These are phyloP conservation scores for Strigamia maritima DNA, from an alignment of 2,888 invertebrate genomes.

Conservation along the genomic window DNA sequence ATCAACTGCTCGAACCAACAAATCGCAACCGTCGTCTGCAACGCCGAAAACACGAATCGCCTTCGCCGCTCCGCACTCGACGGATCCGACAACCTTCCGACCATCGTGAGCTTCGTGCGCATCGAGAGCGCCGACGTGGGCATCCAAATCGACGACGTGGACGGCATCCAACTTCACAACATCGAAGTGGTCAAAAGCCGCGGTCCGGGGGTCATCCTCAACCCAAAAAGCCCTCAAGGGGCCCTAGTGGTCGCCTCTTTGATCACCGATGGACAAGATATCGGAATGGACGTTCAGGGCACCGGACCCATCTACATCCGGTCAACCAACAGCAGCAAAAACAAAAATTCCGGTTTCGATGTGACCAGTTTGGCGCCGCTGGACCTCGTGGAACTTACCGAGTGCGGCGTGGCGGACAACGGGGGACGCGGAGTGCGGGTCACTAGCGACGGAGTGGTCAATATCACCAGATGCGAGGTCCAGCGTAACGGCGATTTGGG, in stretches of 20 bases:
- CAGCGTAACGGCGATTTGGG: not conserved
- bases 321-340: not conserved
- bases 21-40: no score
- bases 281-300: slow-evolving; percentile 29
- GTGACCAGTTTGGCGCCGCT: not conserved
- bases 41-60: no score
- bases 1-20: not conserved
- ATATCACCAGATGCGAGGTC: not conserved
- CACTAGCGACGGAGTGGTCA: not conserved
- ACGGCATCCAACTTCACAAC: not conserved
- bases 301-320: not conserved
- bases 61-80: no score
- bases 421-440: not conserved
- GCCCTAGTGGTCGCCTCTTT: not conserved
- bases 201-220: not conserved
- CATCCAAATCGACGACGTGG: slow-evolving; percentile 1
- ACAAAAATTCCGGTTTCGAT: not conserved
- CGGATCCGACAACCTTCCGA: no score
- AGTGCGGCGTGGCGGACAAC: not conserved
- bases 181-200: not conserved
- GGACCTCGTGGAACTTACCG: not conserved
- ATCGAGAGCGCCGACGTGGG: slow-evolving; percentile 11
- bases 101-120: no score
- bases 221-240: not conserved
- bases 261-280: not conserved